Evolutionary conservation across 1,140 invertebrate species (phyloP).

Genomic region (Hyposmocoma kahamanoa): DNA sequence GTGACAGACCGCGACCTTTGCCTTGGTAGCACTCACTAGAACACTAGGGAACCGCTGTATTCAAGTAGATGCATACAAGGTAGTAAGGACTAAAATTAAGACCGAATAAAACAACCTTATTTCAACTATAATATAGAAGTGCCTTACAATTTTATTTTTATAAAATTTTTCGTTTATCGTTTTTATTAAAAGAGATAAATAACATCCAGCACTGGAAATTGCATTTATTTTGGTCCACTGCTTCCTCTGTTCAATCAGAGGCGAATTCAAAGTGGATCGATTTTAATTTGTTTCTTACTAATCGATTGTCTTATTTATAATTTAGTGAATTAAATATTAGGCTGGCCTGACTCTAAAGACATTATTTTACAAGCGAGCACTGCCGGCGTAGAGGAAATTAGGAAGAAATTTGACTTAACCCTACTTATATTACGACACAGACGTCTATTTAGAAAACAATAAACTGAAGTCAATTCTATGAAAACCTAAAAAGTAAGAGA

Average conservation of each 20-base stretch:
- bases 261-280: conserved; percentile 23
- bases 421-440: too few relatives aligned
- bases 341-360: too few relatives aligned
- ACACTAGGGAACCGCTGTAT: conserved; percentile 25
- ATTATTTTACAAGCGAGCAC: too few relatives aligned
- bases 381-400: too few relatives aligned
- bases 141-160: conserved; percentile 71
- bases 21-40: conserved; percentile 13
- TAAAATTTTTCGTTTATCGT: conserved; percentile 42
- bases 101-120: conserved; percentile 43
- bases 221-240: conserved; percentile 58
- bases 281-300: conserved; percentile 21
- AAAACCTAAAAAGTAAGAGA: conserved; percentile 24
- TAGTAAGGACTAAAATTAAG: conserved; percentile 33
- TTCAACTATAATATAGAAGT: conserved; percentile 69
- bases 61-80: conserved; percentile 30
- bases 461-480: conserved; percentile 56
- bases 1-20: conserved; percentile 18
- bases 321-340: too few relatives aligned
- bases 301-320: not conserved
- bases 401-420: too few relatives aligned
- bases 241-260: conserved; percentile 36
- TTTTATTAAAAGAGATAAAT: conserved; percentile 17
- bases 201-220: conserved; percentile 54
- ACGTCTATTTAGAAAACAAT: conserved; percentile 27